Percentiles rank a stretch among this genome's conserved stretches.
Evolutionary conservation across 2,888 invertebrate species (phyloP).

Genomic region (Pristionchus mayeri): DNA sequence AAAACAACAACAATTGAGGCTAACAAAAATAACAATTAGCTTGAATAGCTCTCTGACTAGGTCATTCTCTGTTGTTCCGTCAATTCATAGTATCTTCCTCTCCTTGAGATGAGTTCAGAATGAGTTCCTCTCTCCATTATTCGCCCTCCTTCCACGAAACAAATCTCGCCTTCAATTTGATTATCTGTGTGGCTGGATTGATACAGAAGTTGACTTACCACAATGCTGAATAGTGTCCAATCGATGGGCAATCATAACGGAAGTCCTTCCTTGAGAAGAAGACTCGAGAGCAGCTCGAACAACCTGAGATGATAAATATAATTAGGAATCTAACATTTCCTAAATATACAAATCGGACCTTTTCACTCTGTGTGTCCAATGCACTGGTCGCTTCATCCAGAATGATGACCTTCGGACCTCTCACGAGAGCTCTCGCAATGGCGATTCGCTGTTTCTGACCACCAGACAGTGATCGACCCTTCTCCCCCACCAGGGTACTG

Average conservation of each 20-base stretch:
- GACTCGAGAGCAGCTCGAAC: background rate
- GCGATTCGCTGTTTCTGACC: constrained; percentile 44
- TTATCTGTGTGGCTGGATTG: background rate
- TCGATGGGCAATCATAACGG: constrained; percentile 40
- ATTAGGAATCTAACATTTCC: background rate
- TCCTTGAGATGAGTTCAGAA: background rate
- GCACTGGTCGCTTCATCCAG: constrained; percentile 41
- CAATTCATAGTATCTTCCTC: constrained; percentile 12
- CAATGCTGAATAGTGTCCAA: constrained; percentile 24
- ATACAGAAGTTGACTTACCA: background rate
- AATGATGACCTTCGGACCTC: background rate
- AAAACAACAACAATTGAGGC: background rate
- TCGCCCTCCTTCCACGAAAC: constrained; percentile 16
- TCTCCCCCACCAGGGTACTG: constrained; percentile 10
- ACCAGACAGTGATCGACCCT: constrained; percentile 39
- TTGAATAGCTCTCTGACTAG: background rate
- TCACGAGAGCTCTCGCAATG: constrained; percentile 37
- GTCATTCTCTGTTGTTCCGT: background rate
- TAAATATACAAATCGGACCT: no score
- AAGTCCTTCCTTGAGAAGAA: constrained; percentile 1
- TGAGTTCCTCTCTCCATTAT: constrained; percentile 36
- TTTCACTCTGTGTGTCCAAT: constrained; percentile 40
- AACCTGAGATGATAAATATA: background rate
- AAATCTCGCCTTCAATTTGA: constrained; percentile 29
- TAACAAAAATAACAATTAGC: background rate